Percentiles rank a stretch among this genome's conserved stretches.
These are phyloP conservation scores for Phragmatobia fuliginosa DNA, from an alignment of 2,888 invertebrate genomes.

Conservation along the genomic window DNA sequence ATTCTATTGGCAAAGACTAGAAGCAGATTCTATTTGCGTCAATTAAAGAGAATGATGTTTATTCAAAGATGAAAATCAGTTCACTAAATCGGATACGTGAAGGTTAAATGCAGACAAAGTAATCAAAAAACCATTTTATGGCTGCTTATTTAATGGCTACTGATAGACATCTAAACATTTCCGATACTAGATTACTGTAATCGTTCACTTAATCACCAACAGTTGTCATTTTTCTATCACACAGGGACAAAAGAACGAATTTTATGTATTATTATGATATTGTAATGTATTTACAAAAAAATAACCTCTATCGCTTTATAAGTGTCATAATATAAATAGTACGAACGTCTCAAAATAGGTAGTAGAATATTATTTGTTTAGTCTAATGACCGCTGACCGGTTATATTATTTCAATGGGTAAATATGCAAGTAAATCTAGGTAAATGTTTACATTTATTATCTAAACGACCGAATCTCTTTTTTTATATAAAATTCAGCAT, in stretches of 20 bases:
- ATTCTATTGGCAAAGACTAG: background rate
- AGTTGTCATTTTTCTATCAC: too few species aligned
- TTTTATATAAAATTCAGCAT: background rate
- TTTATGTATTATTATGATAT: too few species aligned
- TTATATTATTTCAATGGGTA: too few species aligned
- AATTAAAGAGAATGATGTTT: background rate
- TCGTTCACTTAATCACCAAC: background rate
- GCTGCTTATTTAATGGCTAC: conserved; percentile 23
- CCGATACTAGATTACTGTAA: background rate
- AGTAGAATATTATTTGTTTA: too few species aligned
- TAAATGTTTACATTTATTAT: background rate
- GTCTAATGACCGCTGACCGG: too few species aligned
- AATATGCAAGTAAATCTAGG: too few species aligned
- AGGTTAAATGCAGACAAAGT: conserved; percentile 18
- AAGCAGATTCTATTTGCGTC: background rate
- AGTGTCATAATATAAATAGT: too few species aligned
- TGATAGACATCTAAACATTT: conserved; percentile 11
- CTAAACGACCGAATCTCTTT: background rate
- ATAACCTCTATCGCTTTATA: too few species aligned
- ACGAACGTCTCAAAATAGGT: too few species aligned
- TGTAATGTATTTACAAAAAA: too few species aligned
- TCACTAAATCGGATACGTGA: conserved; percentile 9
- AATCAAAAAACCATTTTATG: conserved; percentile 38
- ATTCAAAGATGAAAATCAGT: conserved; percentile 4
- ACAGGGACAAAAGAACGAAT: too few species aligned